Base-by-base conservation (phyloP, 1,140 invertebrate genomes). In the Hyphantria cunea region DNA sequence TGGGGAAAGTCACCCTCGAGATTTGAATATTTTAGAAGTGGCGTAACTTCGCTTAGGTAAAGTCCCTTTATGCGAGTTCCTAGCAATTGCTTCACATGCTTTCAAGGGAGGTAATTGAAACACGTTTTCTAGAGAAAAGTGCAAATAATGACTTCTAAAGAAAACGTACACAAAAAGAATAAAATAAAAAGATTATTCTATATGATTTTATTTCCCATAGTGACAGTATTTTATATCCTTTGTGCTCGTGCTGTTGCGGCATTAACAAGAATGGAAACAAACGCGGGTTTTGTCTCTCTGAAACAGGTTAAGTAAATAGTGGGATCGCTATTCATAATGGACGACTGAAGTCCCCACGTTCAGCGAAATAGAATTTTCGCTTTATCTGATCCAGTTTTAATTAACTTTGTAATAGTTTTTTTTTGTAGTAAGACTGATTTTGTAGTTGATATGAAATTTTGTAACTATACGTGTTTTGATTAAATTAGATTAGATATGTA, bases 1-100 rank as follows among this genome's bases (percentile, higher is more conserved):
- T 68, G 69, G 72, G 74, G 75, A 77, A 81, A 80, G 77, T 80
- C 79, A 72, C 84, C 84, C 85, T 62, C 55, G 78, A 84, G 84
- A 85, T 77, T 78, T 86, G 76, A 84, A 88, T 86, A 84, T 86
- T 86, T 86, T 72, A 88, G 66, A 73, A 78, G 82, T 76, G 70
- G 68, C 74, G 72, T 68, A 84, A 82, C 69, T 76, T 80, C 55
- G 59, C 64, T 70, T 75, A 74, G 76, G 70, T 75, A 70, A n/a
- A 63, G 68, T 76, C 75, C 75, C 72, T 78, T 84, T 81, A 78
- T 68, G 53, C 53, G 69, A 71, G 68, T 79, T 66, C 59, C 64
- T 68, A 64, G 77, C 71, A 66, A 68, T 76, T 63, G 68, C 63
- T 37, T 74, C 68, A 64, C 64, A 72, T 68, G 63, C 56, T 72